Base-by-base conservation (phyloP, 1,140 invertebrate genomes). In the Drosophila pectinifera region DNA sequence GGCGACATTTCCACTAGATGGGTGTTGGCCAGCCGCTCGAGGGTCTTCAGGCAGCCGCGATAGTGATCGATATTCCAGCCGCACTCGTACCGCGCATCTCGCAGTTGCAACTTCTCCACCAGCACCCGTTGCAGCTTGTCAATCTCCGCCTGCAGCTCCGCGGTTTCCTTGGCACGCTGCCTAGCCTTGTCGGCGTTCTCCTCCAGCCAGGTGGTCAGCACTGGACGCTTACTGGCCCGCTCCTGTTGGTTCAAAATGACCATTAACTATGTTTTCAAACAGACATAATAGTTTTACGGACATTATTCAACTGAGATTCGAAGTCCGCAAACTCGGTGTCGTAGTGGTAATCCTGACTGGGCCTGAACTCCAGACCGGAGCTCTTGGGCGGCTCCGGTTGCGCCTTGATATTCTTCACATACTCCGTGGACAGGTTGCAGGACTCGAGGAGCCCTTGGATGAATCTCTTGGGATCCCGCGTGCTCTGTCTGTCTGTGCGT, bases 51-150 rank as follows among this genome's bases (percentile, higher is more conserved):
- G 82, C 96, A 96, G 16, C 97, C 97, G 73, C 96, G 93, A 80
- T 97, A 97, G 89, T 98, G 97, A 67, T 95, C 95, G 22, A 96
- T 95, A 85, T 97, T 97, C 96, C 97, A 98, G 13, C 96, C 97
- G 91, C 96, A 97, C 69, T 98, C 96, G 94, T 96, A 96, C 28
- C 94, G 91, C 0, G 96, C 93, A 64, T 95, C 93, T 34, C 93
- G 93, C 1, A 97, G 70, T 41, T 93, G 92, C 39, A 96, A 92
- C 24, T 93, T 83, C 5, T 93, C 51, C 10, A 93, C 93, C 24
- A 97, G 89, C 39, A 92, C 79, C 39, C 93, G 91, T 73, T 94
- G 93, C 7, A 97, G 90, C 78, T 94, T 94, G 58, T 93, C 85
- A 1, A 96, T 95, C 91, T 97, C 96, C 45, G 95, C 94, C 55